A percentile compares a stretch with the other conserved stretches of the same genome.
phyloP scores from a whole-genome alignment of 1,140 invertebrate genomes.

The Leptinotarsa undecemlineata region DNA sequence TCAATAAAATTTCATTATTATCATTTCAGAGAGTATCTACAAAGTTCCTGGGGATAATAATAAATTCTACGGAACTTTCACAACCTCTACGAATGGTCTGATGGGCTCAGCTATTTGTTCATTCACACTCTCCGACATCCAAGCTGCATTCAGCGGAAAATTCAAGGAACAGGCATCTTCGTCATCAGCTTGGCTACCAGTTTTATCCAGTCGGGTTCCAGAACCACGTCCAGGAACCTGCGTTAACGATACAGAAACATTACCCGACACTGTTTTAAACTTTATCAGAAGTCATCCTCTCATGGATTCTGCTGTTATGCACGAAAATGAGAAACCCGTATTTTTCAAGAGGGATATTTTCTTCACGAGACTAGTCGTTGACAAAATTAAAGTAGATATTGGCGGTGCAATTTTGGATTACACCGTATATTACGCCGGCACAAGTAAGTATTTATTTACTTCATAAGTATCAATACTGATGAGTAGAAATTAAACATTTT shows the following conservation, averaged over 20 bases:
- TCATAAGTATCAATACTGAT: not conserved
- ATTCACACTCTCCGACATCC: slow-evolving; percentile 80
- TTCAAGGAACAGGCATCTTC: slow-evolving; percentile 82
- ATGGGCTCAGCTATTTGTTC: slow-evolving; percentile 88
- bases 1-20: too few species aligned
- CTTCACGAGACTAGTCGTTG: slow-evolving; percentile 78
- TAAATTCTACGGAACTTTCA: slow-evolving; percentile 88
- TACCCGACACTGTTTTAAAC: slow-evolving; percentile 82
- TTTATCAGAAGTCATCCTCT: slow-evolving; percentile 89
- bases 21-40: slow-evolving; percentile 75
- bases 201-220: slow-evolving; percentile 72
- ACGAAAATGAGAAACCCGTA: slow-evolving; percentile 78
- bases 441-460: slow-evolving; percentile 61
- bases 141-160: slow-evolving; percentile 81
- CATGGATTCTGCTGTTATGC: slow-evolving; percentile 85
- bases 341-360: slow-evolving; percentile 80
- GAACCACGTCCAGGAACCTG: slow-evolving; percentile 83
- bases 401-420: slow-evolving; percentile 67
- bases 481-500: too few species aligned
- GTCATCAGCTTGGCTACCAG: slow-evolving; percentile 66
- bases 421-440: slow-evolving; percentile 79
- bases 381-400: slow-evolving; percentile 70
- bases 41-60: slow-evolving; percentile 79
- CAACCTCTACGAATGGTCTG: slow-evolving; percentile 84
- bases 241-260: slow-evolving; percentile 78